Evolutionary conservation across 1,140 invertebrate genomes (phyloP).

Genomic region (Mya arenaria): DNA sequence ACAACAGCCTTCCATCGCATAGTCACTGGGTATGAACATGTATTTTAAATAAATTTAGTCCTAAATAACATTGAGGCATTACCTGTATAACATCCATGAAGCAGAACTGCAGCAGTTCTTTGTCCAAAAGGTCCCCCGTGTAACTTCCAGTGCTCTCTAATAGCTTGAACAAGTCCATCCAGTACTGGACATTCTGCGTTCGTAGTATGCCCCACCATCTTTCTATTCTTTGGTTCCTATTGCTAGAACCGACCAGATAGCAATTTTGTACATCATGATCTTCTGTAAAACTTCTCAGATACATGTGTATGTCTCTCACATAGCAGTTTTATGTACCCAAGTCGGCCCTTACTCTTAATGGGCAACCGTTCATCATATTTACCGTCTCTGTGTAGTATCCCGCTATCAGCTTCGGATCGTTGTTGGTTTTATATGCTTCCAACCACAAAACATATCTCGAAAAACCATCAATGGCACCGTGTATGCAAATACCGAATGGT

Average conservation of each 20-base stretch:
- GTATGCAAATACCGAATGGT: slow-evolving; percentile 72
- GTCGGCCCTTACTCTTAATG: slow-evolving; percentile 36
- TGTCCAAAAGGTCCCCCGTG: slow-evolving; percentile 40
- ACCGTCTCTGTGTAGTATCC: slow-evolving; percentile 67
- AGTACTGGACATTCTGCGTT: slow-evolving; percentile 46
- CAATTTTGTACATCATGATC: slow-evolving; percentile 45
- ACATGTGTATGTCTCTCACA: slow-evolving; percentile 43
- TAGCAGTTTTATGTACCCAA: slow-evolving; percentile 59
- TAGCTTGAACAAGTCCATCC: slow-evolving; percentile 54
- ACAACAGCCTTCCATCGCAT: neutral
- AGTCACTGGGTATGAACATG: neutral
- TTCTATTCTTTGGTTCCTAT: slow-evolving; percentile 66
- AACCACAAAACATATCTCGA: slow-evolving; percentile 74
- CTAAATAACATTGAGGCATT: neutral
- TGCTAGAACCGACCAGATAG: slow-evolving; percentile 58
- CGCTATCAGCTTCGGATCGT: slow-evolving; percentile 63
- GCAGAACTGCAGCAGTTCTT: slow-evolving; percentile 54
- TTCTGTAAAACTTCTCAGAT: slow-evolving; percentile 47
- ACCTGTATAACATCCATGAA: slow-evolving; percentile 56
- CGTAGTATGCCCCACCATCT: slow-evolving; percentile 60
- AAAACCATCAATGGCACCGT: slow-evolving; percentile 75
- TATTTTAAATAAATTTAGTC: neutral
- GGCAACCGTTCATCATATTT: slow-evolving; percentile 9
- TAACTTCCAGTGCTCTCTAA: slow-evolving; percentile 15
- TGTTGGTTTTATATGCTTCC: slow-evolving; percentile 66